Evolutionary conservation across 2,888 invertebrate species (phyloP), one percentile per base, ranked within the genome.

Genomic region (Drosophila robusta): DNA sequence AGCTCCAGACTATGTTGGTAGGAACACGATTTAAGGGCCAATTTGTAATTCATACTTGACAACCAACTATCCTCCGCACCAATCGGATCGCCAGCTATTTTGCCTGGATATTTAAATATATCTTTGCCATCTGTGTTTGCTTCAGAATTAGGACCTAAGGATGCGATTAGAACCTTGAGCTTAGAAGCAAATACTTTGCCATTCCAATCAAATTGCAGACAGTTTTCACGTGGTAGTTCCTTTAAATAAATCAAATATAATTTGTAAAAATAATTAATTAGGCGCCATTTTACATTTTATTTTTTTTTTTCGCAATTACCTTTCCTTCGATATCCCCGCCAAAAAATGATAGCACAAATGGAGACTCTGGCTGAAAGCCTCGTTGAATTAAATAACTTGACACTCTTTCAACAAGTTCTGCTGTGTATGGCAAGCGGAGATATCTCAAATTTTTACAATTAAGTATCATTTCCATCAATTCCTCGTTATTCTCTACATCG

Each of bases 141-240:
- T 9, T 16, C 14, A 9, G 42, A 22, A 2, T 34, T 4, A 32
- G 7, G 18, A 0, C 14, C n/a, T 4, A 70, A 41, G 2, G 26
- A 62, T 8, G n/a, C 18, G 5, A 52, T 52, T 12, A 63, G 41
- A 4, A 32, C 12, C 8, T 51, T 55, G 16, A 62, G 63, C 4
- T 56, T 51, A 6, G 47, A 16, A 2, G 12, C 32, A 29, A 70
- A 63, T 5, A 56, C 8, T 22, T 29, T 26, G 1, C 36, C 46
- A 51, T 47, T 47, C 41, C 50, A 62, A 24, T 70, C 70, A 6
- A 70, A 51, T 11, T 52, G 42, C n/a, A 70, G 24, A 11, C 47
- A 34, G 6, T 62, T n/a, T 1, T 46, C 51, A 9, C 34, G 8
- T 3, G 46, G 24, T 22, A 26, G 45, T 1, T 11, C 8, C 14